Evolutionary conservation across 2,797 vertebrate genomes (phyloP).

Genomic region (Sebastes nivosus): DNA sequence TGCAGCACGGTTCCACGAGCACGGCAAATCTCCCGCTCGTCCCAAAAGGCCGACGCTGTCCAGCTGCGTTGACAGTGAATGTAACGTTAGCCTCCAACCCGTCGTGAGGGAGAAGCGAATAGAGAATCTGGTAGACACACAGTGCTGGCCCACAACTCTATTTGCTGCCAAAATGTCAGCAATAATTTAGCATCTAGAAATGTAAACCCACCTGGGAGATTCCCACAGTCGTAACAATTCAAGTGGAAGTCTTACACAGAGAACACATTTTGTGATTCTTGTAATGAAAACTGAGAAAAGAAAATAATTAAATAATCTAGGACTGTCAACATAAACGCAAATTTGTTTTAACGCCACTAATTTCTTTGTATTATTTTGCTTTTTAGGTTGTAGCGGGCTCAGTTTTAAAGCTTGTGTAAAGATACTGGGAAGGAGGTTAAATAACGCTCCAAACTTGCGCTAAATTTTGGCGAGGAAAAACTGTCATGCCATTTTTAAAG

Average conservation of each 20-base stretch:
- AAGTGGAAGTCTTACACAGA: conserved; percentile 27
- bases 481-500: too few species aligned
- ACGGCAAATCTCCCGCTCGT: conserved; percentile 26
- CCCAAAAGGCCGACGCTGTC: conserved; percentile 57
- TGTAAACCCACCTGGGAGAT: conserved; percentile 56
- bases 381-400: too few species aligned
- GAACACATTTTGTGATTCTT: conserved; percentile 22
- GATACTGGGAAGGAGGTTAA: too few species aligned
- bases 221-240: conserved; percentile 22
- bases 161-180: conserved; percentile 73
- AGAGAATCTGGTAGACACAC: conserved; percentile 30
- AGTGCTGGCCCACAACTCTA: conserved; percentile 49
- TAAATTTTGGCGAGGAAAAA: too few species aligned
- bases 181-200: conserved; percentile 66
- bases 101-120: conserved; percentile 31
- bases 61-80: conserved; percentile 67
- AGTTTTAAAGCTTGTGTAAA: too few species aligned
- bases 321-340: too few species aligned
- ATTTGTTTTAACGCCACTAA: too few species aligned
- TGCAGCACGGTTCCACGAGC: conserved; percentile 41
- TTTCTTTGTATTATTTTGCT: too few species aligned
- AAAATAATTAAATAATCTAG: conserved; percentile 21
- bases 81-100: conserved; percentile 56
- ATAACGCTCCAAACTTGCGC: too few species aligned
- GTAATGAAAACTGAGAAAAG: conserved; percentile 28